A percentile compares a stretch with the other conserved stretches of the same genome.
phyloP scores from a whole-genome alignment of 1,140 invertebrate species.

The Magallana angulata region DNA sequence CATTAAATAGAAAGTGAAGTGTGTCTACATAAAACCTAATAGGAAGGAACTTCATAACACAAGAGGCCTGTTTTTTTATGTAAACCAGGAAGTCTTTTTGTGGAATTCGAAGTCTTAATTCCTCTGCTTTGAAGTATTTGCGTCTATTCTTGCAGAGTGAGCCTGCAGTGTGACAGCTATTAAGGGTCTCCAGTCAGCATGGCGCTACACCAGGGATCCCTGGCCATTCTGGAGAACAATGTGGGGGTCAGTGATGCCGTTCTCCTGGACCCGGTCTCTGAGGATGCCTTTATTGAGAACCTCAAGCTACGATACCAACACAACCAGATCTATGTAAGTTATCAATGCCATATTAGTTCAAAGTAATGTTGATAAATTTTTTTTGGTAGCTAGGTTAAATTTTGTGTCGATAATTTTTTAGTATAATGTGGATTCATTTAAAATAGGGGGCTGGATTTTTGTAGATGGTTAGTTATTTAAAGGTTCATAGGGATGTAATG shows the following conservation, averaged over 20 bases:
- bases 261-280: conserved; percentile 90
- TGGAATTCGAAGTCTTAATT: background rate
- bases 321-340: conserved; percentile 94
- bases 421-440: too few species aligned
- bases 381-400: too few species aligned
- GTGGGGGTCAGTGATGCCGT: conserved; percentile 96
- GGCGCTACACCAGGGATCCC: conserved; percentile 73
- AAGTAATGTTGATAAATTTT: too few species aligned
- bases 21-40: too few species aligned
- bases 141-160: background rate
- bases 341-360: background rate
- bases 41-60: too few species aligned
- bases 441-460: too few species aligned
- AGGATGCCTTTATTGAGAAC: conserved; percentile 92
- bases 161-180: background rate
- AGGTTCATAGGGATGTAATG: too few species aligned
- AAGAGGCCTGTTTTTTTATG: too few species aligned
- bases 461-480: too few species aligned
- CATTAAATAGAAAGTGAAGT: too few species aligned
- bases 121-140: too few species aligned
- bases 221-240: conserved; percentile 81
- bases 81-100: background rate
- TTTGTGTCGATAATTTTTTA: too few species aligned
- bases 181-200: conserved; percentile 55
- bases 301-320: conserved; percentile 91